Percentiles rank a stretch among this genome's conserved stretches.
Conservation (phyloP, 2,113 vertebrate species). For the Prolemur simus region DNA sequence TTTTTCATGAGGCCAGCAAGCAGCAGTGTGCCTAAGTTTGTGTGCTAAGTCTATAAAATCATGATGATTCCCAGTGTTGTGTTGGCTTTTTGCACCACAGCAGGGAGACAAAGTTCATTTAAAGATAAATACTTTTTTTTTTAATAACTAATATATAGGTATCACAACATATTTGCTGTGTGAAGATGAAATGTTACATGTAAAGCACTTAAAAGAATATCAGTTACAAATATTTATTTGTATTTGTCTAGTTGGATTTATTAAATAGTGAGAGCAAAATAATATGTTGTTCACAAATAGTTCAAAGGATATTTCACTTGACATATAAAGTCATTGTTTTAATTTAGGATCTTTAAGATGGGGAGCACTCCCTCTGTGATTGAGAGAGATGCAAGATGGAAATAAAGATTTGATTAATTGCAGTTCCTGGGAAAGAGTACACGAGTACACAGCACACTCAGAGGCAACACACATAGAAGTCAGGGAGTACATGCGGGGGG, state of each 20-base stretch:
- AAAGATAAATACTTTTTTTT: neutral
- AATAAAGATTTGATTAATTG: neutral
- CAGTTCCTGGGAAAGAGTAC: neutral
- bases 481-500: too few relatives aligned
- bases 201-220: neutral
- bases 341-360: neutral
- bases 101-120: neutral
- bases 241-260: neutral
- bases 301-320: neutral
- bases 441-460: neutral
- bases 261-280: neutral
- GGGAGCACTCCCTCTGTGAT: neutral
- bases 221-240: neutral
- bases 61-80: too few relatives aligned
- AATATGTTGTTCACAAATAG: neutral
- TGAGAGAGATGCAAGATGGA: neutral
- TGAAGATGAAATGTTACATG: slow-evolving; percentile 3
- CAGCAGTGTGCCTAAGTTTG: neutral
- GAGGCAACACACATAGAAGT: neutral
- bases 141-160: neutral
- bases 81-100: neutral
- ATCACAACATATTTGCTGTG: neutral
- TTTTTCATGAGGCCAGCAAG: neutral
- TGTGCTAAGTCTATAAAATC: neutral
- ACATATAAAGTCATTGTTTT: neutral